These are phyloP conservation scores for Synanthedon andrenaeformis DNA, from an alignment of 2,888 invertebrate genomes.

Conservation along the genomic window DNA sequence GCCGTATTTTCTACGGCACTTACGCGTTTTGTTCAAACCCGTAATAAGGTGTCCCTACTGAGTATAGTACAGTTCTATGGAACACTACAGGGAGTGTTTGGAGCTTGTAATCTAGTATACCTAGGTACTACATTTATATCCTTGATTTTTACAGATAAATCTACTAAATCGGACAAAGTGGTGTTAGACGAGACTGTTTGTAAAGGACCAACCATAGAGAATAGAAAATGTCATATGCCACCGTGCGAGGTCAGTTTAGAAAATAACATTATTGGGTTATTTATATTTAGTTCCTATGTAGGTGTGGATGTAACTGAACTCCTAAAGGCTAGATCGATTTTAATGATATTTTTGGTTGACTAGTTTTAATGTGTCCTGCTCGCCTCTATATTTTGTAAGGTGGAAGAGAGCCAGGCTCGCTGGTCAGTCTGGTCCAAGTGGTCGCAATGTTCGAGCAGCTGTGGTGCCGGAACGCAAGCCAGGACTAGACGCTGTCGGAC, in stretches of 20 bases:
- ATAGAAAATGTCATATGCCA: slow-evolving; percentile 53
- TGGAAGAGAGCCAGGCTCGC: slow-evolving; percentile 10
- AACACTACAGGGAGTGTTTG: too few relatives aligned
- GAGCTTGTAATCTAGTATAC: too few relatives aligned
- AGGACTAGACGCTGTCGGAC: slow-evolving; percentile 58
- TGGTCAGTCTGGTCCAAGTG: slow-evolving; percentile 70
- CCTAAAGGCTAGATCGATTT: too few relatives aligned
- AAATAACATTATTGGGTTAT: not conserved
- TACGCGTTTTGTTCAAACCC: too few relatives aligned
- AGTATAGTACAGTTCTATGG: too few relatives aligned
- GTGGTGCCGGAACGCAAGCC: slow-evolving; percentile 62
- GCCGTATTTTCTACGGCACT: too few relatives aligned
- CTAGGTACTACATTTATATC: too few relatives aligned
- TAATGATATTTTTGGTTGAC: too few relatives aligned
- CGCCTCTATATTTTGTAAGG: slow-evolving; percentile 4
- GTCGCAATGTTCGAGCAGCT: slow-evolving; percentile 65
- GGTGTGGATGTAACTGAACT: not conserved
- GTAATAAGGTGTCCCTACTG: too few relatives aligned
- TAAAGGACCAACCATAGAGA: slow-evolving; percentile 35
- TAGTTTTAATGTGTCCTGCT: too few relatives aligned
- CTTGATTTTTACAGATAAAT: slow-evolving; percentile 24
- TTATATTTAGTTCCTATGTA: not conserved
- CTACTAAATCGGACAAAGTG: slow-evolving; percentile 33
- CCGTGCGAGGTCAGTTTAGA: slow-evolving; percentile 46
- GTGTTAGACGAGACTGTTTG: slow-evolving; percentile 48